Conservation (phyloP, 1,140 invertebrate genomes). For the Oncopeltus fasciatus region DNA sequence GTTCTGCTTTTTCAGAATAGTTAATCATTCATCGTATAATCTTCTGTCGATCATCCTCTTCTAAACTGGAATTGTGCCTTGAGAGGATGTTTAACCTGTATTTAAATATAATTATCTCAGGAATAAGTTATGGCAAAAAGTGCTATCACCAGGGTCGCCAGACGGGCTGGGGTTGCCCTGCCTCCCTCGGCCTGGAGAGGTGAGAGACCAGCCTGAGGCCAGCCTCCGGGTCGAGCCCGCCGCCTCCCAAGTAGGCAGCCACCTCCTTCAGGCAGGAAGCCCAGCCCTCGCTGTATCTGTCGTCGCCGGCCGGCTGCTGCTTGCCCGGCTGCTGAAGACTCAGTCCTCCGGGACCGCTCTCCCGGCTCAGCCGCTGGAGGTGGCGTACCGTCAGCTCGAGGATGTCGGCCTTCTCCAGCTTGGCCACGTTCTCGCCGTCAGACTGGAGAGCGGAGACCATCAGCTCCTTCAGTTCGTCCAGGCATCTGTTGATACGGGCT, state of each 20-base stretch:
- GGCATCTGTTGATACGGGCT: slow-evolving; percentile 45
- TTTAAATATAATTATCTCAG: too few relatives aligned
- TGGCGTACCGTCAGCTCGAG: slow-evolving; percentile 50
- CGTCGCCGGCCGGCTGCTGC: slow-evolving; percentile 45
- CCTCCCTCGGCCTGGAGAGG: slow-evolving; percentile 40
- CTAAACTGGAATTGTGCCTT: too few relatives aligned
- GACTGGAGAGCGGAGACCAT: slow-evolving; percentile 37
- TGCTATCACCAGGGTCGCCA: slow-evolving; percentile 60
- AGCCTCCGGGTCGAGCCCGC: slow-evolving; percentile 80
- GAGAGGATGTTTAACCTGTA: too few relatives aligned
- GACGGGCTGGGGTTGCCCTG: slow-evolving; percentile 34
- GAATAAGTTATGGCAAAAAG: too few relatives aligned
- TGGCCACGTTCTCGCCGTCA: slow-evolving; percentile 40
- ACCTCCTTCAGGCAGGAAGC: slow-evolving; percentile 47
- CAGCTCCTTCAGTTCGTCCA: slow-evolving; percentile 44
- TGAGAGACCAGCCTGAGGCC: slow-evolving; percentile 74
- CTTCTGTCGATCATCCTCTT: too few relatives aligned
- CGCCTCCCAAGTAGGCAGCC: slow-evolving; percentile 31
- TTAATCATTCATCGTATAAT: too few relatives aligned
- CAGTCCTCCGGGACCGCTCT: slow-evolving; percentile 31
- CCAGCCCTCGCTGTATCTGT: slow-evolving; percentile 78
- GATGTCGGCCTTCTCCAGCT: slow-evolving; percentile 55
- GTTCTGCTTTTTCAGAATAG: too few relatives aligned
- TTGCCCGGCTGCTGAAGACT: too few relatives aligned
- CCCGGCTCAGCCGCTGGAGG: slow-evolving; percentile 32